Base-by-base conservation (phyloP, 2,113 vertebrate genomes). In the Odocoileus virginianus region DNA sequence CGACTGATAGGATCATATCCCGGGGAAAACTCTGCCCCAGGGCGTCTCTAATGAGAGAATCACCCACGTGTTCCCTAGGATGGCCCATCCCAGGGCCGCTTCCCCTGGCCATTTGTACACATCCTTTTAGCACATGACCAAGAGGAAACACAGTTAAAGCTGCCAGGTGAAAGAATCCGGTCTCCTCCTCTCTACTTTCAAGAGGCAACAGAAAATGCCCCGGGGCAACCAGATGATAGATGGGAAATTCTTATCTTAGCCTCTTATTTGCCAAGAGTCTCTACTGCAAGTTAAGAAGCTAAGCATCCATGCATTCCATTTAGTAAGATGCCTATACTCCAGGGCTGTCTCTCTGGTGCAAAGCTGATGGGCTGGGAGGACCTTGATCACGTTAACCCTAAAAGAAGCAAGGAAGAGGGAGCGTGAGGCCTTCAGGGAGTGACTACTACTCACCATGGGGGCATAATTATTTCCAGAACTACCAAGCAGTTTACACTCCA, bases 391-490 rank as follows among this genome's bases (percentile, higher is more conserved):
- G 3, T 33, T 91, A 74, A 89, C 88, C 43, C 87, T 92, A 92
- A 64, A 96, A 58, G 55, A 96, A 98, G 97, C 50, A 79, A 17
- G 74, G 64, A 85, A 92, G 58, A 28, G 58, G 0, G 2, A 88
- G 79, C 45, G 36, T 58, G 52, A 94, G 43, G 50, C 64, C 86
- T 79, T 71, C 21, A 5, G 90, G 87, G 94, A 96, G 21, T 87
- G 76, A 57, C 57, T 43, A 82, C 40, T 40, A 87, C 40, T 92
- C 84, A 90, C 87, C 43, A 52, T 7, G 71, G 84, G 45, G 91
- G 45, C n/a, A 6, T 85, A 64, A 97, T 97, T 95, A 85, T 82
- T 95, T 98, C 92, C 87, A 93, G 78, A 95, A 57, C 30, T 25
- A 40, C 52, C 71, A 88, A 16, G n/a, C 87, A 58, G 40, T 36